A percentile compares a stretch with the other conserved stretches of the same genome.
phyloP scores from a whole-genome alignment of 2,888 invertebrate species.

The Temnothorax rugatulus region DNA sequence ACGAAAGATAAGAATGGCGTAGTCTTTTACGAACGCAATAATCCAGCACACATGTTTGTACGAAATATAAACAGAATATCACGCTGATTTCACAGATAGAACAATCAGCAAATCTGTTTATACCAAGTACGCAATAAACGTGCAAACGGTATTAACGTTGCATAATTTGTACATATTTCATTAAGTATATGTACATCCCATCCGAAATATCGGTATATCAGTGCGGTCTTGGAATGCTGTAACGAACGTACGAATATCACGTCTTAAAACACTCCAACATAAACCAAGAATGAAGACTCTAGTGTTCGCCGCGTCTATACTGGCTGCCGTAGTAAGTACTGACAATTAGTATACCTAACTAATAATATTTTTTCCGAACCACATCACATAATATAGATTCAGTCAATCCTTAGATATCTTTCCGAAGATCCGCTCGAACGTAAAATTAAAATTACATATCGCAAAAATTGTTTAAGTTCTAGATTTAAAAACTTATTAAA shows the following conservation, averaged over 20 bases:
- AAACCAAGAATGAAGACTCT: background rate
- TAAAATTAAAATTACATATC: background rate
- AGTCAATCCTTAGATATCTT: background rate
- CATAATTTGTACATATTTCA: background rate
- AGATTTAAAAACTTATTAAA: background rate
- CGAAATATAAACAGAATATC: background rate
- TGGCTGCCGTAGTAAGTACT: background rate
- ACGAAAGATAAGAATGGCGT: background rate
- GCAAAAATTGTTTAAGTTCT: background rate
- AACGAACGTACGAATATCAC: background rate
- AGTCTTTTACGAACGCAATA: background rate
- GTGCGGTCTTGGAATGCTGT: background rate
- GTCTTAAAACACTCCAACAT: background rate
- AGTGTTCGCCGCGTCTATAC: background rate
- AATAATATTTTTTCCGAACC: background rate
- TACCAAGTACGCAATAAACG: background rate
- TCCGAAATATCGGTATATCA: background rate
- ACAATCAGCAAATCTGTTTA: background rate
- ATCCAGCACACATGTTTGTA: conserved; percentile 1
- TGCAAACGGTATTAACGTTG: background rate
- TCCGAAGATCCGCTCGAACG: background rate
- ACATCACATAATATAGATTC: background rate
- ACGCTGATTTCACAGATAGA: background rate
- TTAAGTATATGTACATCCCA: background rate
- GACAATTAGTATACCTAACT: background rate